Conservation (phyloP, 2,888 invertebrate genomes). For the Tetragnatha montana region DNA sequence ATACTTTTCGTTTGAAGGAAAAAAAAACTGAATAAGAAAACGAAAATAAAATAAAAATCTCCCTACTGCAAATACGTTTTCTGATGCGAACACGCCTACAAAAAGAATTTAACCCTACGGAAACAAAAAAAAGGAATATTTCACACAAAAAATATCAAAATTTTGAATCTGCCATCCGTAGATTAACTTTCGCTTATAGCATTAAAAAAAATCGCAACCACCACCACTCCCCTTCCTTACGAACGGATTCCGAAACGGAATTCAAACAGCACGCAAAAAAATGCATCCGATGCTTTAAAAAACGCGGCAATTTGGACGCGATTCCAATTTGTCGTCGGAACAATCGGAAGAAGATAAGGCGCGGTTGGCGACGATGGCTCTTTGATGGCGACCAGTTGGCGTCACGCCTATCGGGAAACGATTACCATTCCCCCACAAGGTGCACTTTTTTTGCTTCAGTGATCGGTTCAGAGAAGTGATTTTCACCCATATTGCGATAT, state of each 20-base stretch:
- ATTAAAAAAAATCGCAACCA: background rate
- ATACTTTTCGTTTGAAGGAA: background rate
- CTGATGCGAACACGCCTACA: background rate
- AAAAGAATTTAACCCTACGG: background rate
- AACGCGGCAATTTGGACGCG: background rate
- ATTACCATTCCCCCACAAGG: conserved; percentile 26
- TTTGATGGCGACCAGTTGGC: conserved; percentile 18
- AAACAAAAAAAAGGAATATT: background rate
- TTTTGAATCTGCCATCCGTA: conserved; percentile 7
- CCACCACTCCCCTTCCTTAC: background rate
- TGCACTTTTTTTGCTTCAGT: too few relatives aligned
- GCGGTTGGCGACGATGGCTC: conserved; percentile 12
- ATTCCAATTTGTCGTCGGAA: background rate
- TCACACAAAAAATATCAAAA: background rate
- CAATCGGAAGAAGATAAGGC: conserved; percentile 12
- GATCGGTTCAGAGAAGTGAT: too few relatives aligned
- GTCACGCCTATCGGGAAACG: conserved; percentile 43
- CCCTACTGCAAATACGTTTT: background rate
- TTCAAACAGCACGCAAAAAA: background rate
- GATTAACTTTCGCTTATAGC: conserved; percentile 21
- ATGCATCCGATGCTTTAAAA: background rate
- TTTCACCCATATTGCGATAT: too few relatives aligned
- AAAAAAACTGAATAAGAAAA: background rate
- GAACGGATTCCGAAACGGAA: background rate
- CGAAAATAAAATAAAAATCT: background rate